A percentile compares a stretch with the other conserved stretches of the same genome.
Evolutionary conservation across 2,888 invertebrate species (phyloP).

Genomic region (Apoda limacodes): DNA sequence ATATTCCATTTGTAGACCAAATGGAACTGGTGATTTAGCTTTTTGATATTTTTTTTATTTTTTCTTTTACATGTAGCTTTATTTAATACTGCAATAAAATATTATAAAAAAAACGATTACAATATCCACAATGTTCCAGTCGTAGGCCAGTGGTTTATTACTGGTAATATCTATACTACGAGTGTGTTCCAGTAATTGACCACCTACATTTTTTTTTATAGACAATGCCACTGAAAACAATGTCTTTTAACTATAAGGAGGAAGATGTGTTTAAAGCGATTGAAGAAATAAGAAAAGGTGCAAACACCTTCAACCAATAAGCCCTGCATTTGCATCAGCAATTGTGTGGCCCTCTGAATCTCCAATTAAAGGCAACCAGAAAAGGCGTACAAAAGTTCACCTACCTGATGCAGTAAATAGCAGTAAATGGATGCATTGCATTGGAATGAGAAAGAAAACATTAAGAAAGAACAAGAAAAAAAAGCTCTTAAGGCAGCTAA

Average conservation of each 20-base stretch:
- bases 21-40: conserved; percentile 9
- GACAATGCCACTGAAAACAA: neutral
- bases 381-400: no score
- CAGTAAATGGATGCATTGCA: no score
- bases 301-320: conserved; percentile 14
- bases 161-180: conserved; percentile 8
- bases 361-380: no score
- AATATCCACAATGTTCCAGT: conserved; percentile 9
- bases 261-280: conserved; percentile 1
- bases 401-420: no score
- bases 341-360: no score
- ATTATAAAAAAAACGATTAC: neutral
- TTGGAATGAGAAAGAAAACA: no score
- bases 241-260: neutral
- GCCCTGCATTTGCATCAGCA: conserved; percentile 12
- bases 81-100: neutral
- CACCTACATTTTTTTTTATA: conserved; percentile 1
- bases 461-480: no score
- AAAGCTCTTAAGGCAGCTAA: no score
- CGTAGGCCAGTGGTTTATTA: conserved; percentile 10
- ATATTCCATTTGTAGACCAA: conserved; percentile 9
- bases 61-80: neutral
- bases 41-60: neutral
- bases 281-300: conserved; percentile 1
- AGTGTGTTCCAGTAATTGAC: conserved; percentile 7